A percentile compares a stretch with the other conserved stretches of the same genome.
phyloP scores from a whole-genome alignment of 2,888 invertebrate genomes.

The Andrena dorsata region DNA sequence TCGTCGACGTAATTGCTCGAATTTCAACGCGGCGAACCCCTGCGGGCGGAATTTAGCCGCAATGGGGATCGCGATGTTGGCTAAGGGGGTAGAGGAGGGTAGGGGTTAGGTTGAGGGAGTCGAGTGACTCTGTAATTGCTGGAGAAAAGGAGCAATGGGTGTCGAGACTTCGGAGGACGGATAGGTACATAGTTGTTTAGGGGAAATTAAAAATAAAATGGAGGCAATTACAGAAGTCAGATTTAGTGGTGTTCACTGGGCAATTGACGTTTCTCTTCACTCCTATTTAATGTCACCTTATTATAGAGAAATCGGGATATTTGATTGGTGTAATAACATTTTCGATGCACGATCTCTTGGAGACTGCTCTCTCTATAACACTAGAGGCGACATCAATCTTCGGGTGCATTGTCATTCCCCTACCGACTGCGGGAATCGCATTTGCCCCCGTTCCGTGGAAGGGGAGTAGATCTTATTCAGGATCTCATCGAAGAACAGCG shows the following conservation, averaged over 20 bases:
- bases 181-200: no score
- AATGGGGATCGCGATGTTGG: constrained; percentile 63
- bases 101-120: no score
- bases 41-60: constrained; percentile 72
- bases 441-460: background rate
- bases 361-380: background rate
- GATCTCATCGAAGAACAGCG: constrained; percentile 1
- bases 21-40: constrained; percentile 73
- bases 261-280: no score
- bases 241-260: no score
- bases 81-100: background rate
- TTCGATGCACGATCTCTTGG: background rate
- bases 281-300: no score
- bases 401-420: constrained; percentile 29
- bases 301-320: background rate
- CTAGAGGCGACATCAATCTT: constrained; percentile 32
- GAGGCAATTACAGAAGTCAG: no score
- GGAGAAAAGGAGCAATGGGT: no score
- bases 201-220: no score
- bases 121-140: no score
- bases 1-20: constrained; percentile 76
- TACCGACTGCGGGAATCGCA: constrained; percentile 17
- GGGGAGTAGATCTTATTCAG: constrained; percentile 15
- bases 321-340: background rate
- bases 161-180: no score